Evolutionary conservation across 2,888 invertebrate species (phyloP).

Genomic region (Brenthis hecate): DNA sequence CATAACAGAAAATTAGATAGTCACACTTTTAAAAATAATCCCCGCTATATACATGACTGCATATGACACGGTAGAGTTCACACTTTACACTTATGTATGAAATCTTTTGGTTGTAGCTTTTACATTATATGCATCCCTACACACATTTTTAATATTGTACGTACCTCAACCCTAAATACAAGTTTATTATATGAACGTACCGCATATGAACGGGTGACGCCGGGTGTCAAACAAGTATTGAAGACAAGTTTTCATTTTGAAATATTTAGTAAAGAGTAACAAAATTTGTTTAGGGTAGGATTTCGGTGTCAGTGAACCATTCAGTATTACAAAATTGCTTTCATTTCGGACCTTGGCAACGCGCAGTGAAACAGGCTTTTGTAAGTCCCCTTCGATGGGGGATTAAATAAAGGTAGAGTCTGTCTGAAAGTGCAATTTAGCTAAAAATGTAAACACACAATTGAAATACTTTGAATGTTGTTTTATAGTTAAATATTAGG

Average conservation of each 20-base stretch:
- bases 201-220: neutral
- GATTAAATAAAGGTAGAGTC: constrained; percentile 32
- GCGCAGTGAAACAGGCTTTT: constrained; percentile 25
- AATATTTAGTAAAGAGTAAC: constrained; percentile 9
- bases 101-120: too few species aligned
- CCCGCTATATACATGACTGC: too few species aligned
- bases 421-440: constrained; percentile 15
- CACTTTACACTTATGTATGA: too few species aligned
- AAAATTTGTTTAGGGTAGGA: constrained; percentile 25
- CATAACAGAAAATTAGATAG: too few species aligned
- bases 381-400: constrained; percentile 30
- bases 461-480: neutral
- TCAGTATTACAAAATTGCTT: constrained; percentile 23
- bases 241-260: constrained; percentile 16
- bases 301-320: constrained; percentile 24
- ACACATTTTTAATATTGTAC: too few species aligned
- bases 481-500: neutral
- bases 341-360: constrained; percentile 32
- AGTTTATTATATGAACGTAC: neutral
- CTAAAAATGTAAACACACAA: neutral
- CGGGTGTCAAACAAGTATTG: constrained; percentile 6
- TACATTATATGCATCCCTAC: too few species aligned
- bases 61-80: too few species aligned
- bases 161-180: constrained; percentile 4
- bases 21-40: too few species aligned